These are phyloP conservation scores for Toxotes lorentzi DNA, from an alignment of 2,797 vertebrate species.

Conservation along the genomic window DNA sequence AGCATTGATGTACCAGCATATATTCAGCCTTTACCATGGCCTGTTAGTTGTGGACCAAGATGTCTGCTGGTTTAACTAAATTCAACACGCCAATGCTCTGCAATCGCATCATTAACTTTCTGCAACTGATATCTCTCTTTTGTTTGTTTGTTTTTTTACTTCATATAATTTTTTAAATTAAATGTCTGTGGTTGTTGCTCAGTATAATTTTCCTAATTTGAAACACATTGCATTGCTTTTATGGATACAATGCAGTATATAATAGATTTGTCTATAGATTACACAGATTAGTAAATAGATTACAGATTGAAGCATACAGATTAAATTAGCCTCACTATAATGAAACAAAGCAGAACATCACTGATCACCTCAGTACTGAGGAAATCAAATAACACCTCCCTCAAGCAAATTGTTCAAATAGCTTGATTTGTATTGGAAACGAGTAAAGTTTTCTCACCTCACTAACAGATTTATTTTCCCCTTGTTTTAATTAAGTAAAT, in stretches of 20 bases:
- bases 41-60: too few relatives aligned
- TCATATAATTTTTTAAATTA: background rate
- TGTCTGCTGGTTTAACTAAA: too few relatives aligned
- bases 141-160: background rate
- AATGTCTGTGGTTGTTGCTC: background rate
- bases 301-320: too few relatives aligned
- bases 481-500: conserved; percentile 45
- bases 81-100: too few relatives aligned
- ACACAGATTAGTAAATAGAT: too few relatives aligned
- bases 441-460: conserved; percentile 2
- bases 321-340: background rate
- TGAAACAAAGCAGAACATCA: background rate
- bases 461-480: background rate
- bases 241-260: too few relatives aligned
- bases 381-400: conserved; percentile 12
- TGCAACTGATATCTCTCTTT: background rate
- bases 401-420: conserved; percentile 3
- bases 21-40: too few relatives aligned
- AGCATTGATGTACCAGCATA: too few relatives aligned
- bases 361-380: background rate
- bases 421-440: conserved; percentile 31
- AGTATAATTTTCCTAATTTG: background rate
- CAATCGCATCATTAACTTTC: too few relatives aligned
- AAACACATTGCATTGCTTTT: too few relatives aligned
- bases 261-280: too few relatives aligned